phyloP scores from a whole-genome alignment of 2,797 vertebrate genomes.

The Rachycentron canadum region DNA sequence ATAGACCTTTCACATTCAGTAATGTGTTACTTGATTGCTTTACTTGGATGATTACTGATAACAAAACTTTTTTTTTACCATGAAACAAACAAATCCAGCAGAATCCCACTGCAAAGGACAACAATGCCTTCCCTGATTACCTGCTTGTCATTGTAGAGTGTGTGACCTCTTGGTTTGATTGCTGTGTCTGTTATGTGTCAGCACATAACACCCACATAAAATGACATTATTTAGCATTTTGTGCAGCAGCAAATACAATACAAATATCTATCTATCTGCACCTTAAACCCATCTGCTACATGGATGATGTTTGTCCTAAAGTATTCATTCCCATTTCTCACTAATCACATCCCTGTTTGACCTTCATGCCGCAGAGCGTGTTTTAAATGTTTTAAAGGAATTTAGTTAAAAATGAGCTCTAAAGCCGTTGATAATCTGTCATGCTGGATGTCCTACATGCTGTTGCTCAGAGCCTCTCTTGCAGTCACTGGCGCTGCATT shows the following conservation, averaged over 20 bases:
- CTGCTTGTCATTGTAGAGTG: slow-evolving; percentile 1
- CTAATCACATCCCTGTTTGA: slow-evolving; percentile 32
- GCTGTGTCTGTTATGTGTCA: neutral
- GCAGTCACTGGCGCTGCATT: slow-evolving; percentile 1
- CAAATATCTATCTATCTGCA: slow-evolving; percentile 1
- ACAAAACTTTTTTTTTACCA: neutral
- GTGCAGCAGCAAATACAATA: neutral
- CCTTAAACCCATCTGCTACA: neutral
- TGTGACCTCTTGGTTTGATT: slow-evolving; percentile 32
- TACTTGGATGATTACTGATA: neutral
- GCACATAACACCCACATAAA: slow-evolving; percentile 9
- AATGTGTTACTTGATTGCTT: slow-evolving; percentile 2
- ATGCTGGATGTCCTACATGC: slow-evolving; percentile 36
- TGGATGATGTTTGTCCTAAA: slow-evolving; percentile 12
- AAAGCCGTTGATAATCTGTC: slow-evolving; percentile 52
- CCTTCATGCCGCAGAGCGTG: slow-evolving; percentile 35
- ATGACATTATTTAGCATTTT: neutral
- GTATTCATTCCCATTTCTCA: slow-evolving; percentile 29
- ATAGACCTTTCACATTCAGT: neutral
- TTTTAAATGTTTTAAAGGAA: slow-evolving; percentile 46
- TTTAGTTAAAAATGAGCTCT: slow-evolving; percentile 31
- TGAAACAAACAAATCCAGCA: neutral
- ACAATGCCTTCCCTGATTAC: slow-evolving; percentile 21
- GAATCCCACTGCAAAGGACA: slow-evolving; percentile 9
- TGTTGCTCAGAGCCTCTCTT: slow-evolving; percentile 37